Evolutionary conservation across 2,797 vertebrate genomes (phyloP).

Genomic region (Heteromormyrus szaboi): DNA sequence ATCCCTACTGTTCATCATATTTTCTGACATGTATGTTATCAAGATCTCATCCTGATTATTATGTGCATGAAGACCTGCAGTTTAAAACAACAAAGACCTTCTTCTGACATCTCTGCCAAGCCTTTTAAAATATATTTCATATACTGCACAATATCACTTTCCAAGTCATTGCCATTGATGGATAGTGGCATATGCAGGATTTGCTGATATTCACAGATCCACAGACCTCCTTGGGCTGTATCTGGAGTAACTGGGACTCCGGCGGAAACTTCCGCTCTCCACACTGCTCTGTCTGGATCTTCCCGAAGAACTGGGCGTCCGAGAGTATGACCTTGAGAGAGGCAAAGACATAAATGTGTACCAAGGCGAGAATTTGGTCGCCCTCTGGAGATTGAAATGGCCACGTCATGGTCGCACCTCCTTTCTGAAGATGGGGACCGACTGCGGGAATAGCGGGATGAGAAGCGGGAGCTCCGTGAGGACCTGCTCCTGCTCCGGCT

Average conservation of each 20-base stretch:
- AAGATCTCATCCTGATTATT: neutral
- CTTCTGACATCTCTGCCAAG: neutral
- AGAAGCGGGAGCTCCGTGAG: conserved; percentile 66
- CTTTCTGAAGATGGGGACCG: conserved; percentile 74
- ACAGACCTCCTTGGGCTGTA: conserved; percentile 76
- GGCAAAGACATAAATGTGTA: conserved; percentile 12
- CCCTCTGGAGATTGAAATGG: neutral
- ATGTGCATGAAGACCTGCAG: neutral
- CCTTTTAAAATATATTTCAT: neutral
- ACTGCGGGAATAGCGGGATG: conserved; percentile 69
- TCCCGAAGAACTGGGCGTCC: conserved; percentile 72
- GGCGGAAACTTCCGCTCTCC: conserved; percentile 62
- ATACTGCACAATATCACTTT: neutral
- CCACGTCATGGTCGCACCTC: conserved; percentile 53
- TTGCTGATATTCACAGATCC: neutral
- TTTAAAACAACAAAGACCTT: neutral
- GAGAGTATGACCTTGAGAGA: conserved; percentile 74
- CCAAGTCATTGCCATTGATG: neutral
- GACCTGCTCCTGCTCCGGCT: conserved; percentile 62
- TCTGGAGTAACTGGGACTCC: conserved; percentile 78
- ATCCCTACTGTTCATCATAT: neutral
- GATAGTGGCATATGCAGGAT: neutral
- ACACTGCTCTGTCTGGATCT: conserved; percentile 71
- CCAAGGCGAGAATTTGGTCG: neutral
- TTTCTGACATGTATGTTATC: neutral